Conservation (phyloP, 2,888 invertebrate species). For the Euproctis similis region DNA sequence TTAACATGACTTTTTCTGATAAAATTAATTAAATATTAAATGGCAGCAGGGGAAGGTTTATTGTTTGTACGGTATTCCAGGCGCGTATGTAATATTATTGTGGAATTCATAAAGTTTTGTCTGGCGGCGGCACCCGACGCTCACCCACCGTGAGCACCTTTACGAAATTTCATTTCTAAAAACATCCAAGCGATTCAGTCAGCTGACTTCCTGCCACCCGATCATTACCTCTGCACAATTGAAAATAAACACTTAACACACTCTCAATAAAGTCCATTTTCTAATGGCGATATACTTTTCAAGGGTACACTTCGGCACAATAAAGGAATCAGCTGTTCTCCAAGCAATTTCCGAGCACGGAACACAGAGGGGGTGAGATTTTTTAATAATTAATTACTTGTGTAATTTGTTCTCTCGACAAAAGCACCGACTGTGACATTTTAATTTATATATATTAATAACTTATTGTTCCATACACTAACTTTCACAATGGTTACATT, state of each 20-base stretch:
- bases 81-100: conserved; percentile 20
- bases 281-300: not conserved
- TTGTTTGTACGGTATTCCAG: conserved; percentile 21
- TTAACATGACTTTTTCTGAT: too few species aligned
- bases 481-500: too few species aligned
- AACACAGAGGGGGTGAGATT: conserved; percentile 23
- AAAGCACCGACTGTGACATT: conserved; percentile 12
- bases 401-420: conserved; percentile 16
- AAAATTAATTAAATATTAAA: too few species aligned
- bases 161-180: conserved; percentile 21
- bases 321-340: conserved; percentile 29
- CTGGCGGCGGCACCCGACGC: conserved; percentile 11
- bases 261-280: too few species aligned
- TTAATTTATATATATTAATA: conserved; percentile 8
- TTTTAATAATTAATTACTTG: conserved; percentile 23
- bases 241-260: too few species aligned
- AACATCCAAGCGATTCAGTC: conserved; percentile 28
- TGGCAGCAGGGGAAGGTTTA: too few species aligned
- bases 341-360: conserved; percentile 15
- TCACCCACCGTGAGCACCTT: too few species aligned
- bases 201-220: conserved; percentile 30
- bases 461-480: conserved; percentile 11
- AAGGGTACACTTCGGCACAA: conserved; percentile 19
- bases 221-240: conserved; percentile 6
- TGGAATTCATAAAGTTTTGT: conserved; percentile 24